Evolutionary conservation across 2,888 invertebrate genomes (phyloP), one percentile per base, ranked within the genome.

Genomic region (Epinotia ramella): DNA sequence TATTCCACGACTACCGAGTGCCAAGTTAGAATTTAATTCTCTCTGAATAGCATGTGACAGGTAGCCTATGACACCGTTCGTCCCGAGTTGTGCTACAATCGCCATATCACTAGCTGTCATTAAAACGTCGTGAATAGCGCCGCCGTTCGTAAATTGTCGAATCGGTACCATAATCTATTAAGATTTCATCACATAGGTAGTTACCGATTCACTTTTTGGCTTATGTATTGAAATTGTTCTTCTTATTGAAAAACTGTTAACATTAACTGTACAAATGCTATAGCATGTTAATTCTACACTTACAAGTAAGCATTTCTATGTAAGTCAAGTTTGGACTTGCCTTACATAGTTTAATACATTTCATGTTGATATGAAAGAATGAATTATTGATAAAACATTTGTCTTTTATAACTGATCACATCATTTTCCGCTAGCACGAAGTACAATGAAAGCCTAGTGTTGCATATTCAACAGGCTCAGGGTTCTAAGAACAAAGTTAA

Each of bases 321-420:
- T 65, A 74, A 65, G 70, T 33, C 74, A 65, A 75, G 74, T 75
- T 40, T 24, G 18, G 20, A 75, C 73, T 63, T 63, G 68, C 33
- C 56, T 59, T 65, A 59, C 6, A 69, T 66, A 65, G 44, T 66
- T 66, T 44, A 46, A 46, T 56, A 53, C 40, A 71, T 60, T 72
- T 69, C 28, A 33, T 57, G 20, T 76, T 76, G 76, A 76, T 76
- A 76, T 76, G 67, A 76, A 67, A 13, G 67, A 75, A 70, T 70
- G 44, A 33, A 65, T 66, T 44, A 64, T 64, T 56, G 60, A 46
- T 72, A 62, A 62, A 66, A 46, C 33, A 40, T 60, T 75, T 46
- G 20, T n/a, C 33, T 16, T 70, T 71, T 40, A 71, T 65, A 71
- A 72, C 67, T 46, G 65, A 74, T 64, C 57, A 59, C 66, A 72